These are phyloP conservation scores for Pelecanus crispus DNA, from an alignment of 2,113 vertebrate species.

Conservation along the genomic window DNA sequence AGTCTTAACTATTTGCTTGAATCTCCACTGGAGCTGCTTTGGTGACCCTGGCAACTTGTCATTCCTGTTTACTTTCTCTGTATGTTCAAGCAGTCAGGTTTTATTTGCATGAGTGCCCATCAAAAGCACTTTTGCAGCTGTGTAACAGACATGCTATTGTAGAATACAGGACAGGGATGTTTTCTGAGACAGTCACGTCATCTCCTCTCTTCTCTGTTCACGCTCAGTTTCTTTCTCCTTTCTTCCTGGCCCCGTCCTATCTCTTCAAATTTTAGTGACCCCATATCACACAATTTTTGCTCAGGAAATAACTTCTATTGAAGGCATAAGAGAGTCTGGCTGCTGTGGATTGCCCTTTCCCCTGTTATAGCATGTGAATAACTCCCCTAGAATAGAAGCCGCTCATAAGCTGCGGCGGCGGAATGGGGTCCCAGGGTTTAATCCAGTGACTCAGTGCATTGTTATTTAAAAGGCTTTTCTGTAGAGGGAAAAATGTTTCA, in stretches of 20 bases:
- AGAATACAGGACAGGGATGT: neutral
- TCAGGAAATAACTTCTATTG: conserved; percentile 15
- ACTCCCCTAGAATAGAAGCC: neutral
- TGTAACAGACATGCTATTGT: neutral
- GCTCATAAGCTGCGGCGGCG: neutral
- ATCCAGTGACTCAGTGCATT: neutral
- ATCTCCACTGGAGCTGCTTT: neutral
- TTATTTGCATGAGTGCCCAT: neutral
- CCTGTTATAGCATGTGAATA: neutral
- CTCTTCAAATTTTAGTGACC: neutral
- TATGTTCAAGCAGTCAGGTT: neutral
- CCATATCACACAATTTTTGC: neutral
- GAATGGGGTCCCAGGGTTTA: conserved; percentile 5
- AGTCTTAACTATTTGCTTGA: neutral
- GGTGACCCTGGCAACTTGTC: neutral
- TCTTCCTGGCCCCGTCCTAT: neutral
- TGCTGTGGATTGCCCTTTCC: conserved; percentile 13
- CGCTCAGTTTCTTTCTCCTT: neutral
- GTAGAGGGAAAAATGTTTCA: neutral
- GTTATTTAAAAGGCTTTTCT: conserved; percentile 29
- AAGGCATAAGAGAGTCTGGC: neutral
- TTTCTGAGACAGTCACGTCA: neutral
- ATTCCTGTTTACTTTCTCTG: neutral
- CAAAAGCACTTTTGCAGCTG: neutral
- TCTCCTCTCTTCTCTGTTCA: neutral